Evolutionary conservation across 2,797 vertebrate species (phyloP).

Genomic region (Phylloscopus collybita): DNA sequence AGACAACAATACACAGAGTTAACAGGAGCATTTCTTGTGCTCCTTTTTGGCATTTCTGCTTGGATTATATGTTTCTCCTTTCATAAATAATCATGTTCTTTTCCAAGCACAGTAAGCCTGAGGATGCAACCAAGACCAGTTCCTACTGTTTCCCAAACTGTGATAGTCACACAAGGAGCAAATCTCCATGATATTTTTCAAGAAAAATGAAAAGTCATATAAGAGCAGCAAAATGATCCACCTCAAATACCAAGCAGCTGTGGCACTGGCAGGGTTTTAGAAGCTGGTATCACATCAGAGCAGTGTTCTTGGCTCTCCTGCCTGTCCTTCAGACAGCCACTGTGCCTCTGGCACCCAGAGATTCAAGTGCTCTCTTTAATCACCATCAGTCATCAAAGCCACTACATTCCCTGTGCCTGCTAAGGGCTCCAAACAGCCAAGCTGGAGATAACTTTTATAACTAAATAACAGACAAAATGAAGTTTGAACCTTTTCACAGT

Average conservation of each 20-base stretch:
- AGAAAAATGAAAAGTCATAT: slow-evolving; percentile 5
- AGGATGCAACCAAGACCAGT: neutral
- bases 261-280: slow-evolving; percentile 1
- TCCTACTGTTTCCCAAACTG: neutral
- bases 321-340: neutral
- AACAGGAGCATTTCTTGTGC: neutral
- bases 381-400: neutral
- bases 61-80: neutral
- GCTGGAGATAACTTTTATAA: neutral
- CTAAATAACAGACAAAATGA: neutral
- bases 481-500: neutral
- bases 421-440: neutral
- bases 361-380: neutral
- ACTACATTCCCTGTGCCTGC: too few species aligned
- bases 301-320: neutral
- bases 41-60: neutral
- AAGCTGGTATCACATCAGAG: neutral
- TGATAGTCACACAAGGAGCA: slow-evolving; percentile 6
- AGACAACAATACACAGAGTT: neutral
- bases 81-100: neutral
- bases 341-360: neutral
- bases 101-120: neutral
- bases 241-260: slow-evolving; percentile 11
- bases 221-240: slow-evolving; percentile 5
- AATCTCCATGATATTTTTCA: slow-evolving; percentile 13